Conservation (phyloP, 2,797 vertebrate species). For the Threskiornis aethiopicus region DNA sequence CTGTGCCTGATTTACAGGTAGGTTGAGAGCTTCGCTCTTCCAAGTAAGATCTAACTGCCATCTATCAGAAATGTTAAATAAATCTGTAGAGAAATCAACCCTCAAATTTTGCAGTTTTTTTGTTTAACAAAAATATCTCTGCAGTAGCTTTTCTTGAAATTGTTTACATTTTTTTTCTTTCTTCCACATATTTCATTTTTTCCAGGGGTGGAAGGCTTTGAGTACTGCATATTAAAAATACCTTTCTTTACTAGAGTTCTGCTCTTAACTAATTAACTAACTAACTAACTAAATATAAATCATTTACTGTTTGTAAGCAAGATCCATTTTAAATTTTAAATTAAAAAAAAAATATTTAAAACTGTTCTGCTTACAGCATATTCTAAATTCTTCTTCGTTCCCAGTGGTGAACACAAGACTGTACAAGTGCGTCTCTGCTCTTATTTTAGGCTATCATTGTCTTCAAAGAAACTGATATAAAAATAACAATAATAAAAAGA, state of each 20-base stretch:
- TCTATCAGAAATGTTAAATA: not conserved
- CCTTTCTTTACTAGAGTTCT: not conserved
- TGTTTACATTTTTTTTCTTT: not conserved
- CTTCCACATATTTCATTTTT: not conserved
- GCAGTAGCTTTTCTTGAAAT: not conserved
- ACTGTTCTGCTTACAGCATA: not conserved
- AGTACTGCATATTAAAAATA: not conserved
- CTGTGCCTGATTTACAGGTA: not conserved
- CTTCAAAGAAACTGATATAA: not conserved
- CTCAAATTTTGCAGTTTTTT: not conserved
- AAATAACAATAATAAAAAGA: not conserved
- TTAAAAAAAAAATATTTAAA: not conserved
- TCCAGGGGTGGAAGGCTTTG: not conserved
- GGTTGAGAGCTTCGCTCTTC: not conserved
- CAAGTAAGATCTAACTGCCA: not conserved
- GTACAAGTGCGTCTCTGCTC: not conserved
- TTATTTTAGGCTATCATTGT: not conserved
- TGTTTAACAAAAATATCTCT: not conserved
- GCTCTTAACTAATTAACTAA: not conserved
- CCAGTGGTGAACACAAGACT: not conserved
- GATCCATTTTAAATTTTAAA: not conserved
- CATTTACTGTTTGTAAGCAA: not conserved
- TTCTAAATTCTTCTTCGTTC: not conserved
- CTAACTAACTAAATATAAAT: not conserved
- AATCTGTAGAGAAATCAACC: not conserved